Evolutionary conservation across 2,888 invertebrate species (phyloP).

Genomic region (Amphipoea lucens): DNA sequence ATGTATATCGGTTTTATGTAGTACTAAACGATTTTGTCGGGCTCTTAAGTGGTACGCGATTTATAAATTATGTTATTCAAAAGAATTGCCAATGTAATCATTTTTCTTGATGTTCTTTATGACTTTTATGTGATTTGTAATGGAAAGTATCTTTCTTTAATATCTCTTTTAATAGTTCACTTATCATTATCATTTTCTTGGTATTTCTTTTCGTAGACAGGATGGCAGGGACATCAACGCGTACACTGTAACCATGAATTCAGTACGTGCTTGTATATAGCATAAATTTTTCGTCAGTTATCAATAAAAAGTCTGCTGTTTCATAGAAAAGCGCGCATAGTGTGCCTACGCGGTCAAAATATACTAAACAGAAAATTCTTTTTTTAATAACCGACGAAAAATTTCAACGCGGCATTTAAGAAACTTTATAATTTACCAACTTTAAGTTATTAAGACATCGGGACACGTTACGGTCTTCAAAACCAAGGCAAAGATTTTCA

Average conservation of each 20-base stretch:
- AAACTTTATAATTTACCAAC: not conserved
- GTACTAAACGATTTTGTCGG: slow-evolving; percentile 23
- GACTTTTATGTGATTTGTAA: not conserved
- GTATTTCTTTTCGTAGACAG: not conserved
- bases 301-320: too few species aligned
- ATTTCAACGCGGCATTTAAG: not conserved
- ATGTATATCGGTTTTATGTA: slow-evolving; percentile 32
- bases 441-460: not conserved
- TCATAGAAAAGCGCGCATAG: not conserved
- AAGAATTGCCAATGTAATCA: slow-evolving; percentile 15
- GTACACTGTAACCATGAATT: not conserved
- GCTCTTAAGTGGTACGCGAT: not conserved
- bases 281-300: not conserved
- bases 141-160: not conserved
- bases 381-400: not conserved
- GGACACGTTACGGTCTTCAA: not conserved
- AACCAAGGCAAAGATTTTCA: not conserved
- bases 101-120: slow-evolving; percentile 1
- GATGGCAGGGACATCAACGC: not conserved
- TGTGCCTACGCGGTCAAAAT: not conserved
- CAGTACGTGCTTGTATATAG: not conserved
- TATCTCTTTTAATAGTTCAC: not conserved
- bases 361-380: not conserved
- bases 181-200: not conserved
- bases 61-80: slow-evolving; percentile 36